phyloP scores from a whole-genome alignment of 2,113 vertebrate genomes.

The Osmerus eperlanus region DNA sequence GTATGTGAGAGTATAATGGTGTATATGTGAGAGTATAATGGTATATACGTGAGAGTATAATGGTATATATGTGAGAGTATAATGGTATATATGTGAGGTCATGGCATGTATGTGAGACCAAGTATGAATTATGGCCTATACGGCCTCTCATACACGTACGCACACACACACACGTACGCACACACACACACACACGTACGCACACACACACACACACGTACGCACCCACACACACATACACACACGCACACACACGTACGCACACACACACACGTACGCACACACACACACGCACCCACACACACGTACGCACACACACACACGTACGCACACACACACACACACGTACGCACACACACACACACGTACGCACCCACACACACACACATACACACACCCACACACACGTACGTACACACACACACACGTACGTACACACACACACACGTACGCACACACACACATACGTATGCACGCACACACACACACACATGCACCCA shows the following conservation, averaged over 20 bases:
- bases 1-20: no score
- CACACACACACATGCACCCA: not conserved
- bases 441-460: not conserved
- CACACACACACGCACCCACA: not conserved
- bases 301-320: not conserved
- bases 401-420: not conserved
- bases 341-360: constrained; percentile 9
- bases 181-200: not conserved
- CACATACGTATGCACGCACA: not conserved
- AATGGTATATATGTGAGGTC: no score
- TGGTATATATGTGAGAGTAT: no score
- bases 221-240: no score
- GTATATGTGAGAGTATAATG: no score
- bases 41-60: no score
- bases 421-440: not conserved
- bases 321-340: not conserved
- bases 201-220: not conserved
- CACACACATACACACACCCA: no score
- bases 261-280: not conserved
- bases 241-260: constrained; percentile 5
- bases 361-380: not conserved
- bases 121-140: no score
- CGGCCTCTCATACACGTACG: no score
- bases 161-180: not conserved
- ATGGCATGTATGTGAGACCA: no score